Evolutionary conservation across 2,888 invertebrate species (phyloP), one percentile per base, ranked within the genome.

Genomic region (Aleiodes alternator): DNA sequence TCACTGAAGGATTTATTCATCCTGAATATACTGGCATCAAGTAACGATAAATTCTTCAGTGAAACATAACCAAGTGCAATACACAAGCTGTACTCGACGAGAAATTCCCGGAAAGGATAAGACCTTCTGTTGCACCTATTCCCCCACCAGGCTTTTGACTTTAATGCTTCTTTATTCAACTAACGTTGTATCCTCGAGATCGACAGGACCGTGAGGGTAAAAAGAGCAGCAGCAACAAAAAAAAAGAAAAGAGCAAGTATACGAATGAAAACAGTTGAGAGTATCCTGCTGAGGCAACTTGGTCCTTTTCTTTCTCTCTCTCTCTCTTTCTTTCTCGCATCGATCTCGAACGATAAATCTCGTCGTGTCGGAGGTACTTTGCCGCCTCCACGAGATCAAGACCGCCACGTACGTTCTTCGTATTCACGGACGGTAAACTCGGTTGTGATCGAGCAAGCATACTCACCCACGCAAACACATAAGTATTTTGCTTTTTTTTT

Each of bases 341-440:
- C 74, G 75, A 75, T 75, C 75, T 66, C 64, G n/a, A 72, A 50
- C 76, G 69, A 76, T 76, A 76, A 76, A 76, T 76, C 76, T 76
- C 72, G 72, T 69, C 55, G 72, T 76, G 72, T 76, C 69, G 69
- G 72, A 72, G 76, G 69, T 69, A 72, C 70, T 72, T 57, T 56
- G 43, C 74, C 74, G 69, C 72, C 72, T 71, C 69, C 72, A 59
- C 72, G 69, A 76, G 76, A 69, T 76, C 72, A 56, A 57, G 72
- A 72, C 72, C 72, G 72, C 72, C 57, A 72, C 72, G 69, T 76
- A 72, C 72, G 69, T 75, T 74, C 74, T 72, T 31, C 69, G 72
- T 69, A 73, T 69, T 69, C 69, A 76, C 72, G 7, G 50, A 73
- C 76, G 64, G 69, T 72, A 64, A 76, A 73, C 61, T 57, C 5